Percentiles rank a stretch among this genome's conserved stretches.
Conservation (phyloP, 2,113 vertebrate species). For the Corydoras maculifer region DNA sequence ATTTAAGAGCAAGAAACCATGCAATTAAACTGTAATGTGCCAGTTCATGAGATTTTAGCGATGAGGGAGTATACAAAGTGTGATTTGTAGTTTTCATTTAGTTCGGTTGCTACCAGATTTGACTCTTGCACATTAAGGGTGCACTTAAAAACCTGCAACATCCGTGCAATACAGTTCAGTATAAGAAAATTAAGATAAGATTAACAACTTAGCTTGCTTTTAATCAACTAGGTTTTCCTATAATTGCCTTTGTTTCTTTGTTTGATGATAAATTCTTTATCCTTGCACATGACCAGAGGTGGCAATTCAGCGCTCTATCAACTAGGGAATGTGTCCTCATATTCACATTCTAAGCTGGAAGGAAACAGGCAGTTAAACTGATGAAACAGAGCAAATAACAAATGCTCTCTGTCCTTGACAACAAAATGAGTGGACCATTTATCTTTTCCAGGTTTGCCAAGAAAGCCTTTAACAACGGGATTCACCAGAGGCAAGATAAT, state of each 20-base stretch:
- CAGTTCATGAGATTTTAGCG: no score
- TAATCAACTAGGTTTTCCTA: not conserved
- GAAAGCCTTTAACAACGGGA: slow-evolving; percentile 2
- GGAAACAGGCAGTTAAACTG: slow-evolving; percentile 27
- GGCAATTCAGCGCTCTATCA: slow-evolving; percentile 14
- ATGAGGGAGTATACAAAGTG: not conserved
- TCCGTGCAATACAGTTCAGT: not conserved
- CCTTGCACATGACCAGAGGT: slow-evolving; percentile 2
- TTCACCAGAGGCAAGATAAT: slow-evolving; percentile 16
- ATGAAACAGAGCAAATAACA: slow-evolving; percentile 27
- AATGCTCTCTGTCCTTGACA: slow-evolving; percentile 21
- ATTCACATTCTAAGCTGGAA: slow-evolving; percentile 9
- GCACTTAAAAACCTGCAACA: not conserved
- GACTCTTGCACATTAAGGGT: not conserved
- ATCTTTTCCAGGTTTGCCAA: slow-evolving; percentile 21
- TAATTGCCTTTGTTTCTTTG: slow-evolving; percentile 3
- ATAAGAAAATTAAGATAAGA: slow-evolving; percentile 8
- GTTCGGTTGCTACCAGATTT: slow-evolving; percentile 3
- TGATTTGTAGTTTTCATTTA: slow-evolving; percentile 15
- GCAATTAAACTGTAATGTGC: no score
- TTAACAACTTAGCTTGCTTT: not conserved
- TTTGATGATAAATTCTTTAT: slow-evolving; percentile 1
- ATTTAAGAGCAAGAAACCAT: no score
- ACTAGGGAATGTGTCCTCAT: slow-evolving; percentile 1
- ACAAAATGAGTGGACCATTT: slow-evolving; percentile 26